phyloP scores from a whole-genome alignment of 2,888 invertebrate genomes.

The Odontocerum albicorne region DNA sequence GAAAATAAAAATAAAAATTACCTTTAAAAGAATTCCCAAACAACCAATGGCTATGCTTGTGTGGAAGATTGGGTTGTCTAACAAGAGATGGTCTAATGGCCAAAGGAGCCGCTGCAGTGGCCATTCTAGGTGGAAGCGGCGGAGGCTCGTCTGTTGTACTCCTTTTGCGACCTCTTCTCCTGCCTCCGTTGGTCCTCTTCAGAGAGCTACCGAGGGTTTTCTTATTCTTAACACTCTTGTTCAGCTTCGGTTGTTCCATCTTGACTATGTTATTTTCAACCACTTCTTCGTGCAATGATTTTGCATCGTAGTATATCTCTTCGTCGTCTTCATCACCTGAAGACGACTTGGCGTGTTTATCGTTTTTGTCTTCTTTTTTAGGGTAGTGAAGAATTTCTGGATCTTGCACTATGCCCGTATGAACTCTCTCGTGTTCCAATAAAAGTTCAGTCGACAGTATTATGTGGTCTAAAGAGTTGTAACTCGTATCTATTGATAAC shows the following conservation, averaged over 20 bases:
- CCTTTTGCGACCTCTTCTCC: constrained; percentile 20
- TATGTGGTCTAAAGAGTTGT: constrained; percentile 45
- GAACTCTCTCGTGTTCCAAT: constrained; percentile 50
- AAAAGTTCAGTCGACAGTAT: constrained; percentile 50
- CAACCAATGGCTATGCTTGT: constrained; percentile 29
- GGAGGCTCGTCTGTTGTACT: constrained; percentile 25
- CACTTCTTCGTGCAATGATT: constrained; percentile 5
- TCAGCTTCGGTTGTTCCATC: constrained; percentile 1
- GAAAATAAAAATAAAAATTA: no score
- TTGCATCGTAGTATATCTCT: constrained; percentile 32
- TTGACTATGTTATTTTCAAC: not conserved
- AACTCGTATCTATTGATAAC: constrained; percentile 42
- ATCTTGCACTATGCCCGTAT: constrained; percentile 41
- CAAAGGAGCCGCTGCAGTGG: constrained; percentile 7
- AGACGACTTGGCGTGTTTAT: not conserved
- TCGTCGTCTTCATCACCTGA: constrained; percentile 15
- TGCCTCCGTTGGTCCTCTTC: constrained; percentile 26
- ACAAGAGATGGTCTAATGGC: constrained; percentile 9
- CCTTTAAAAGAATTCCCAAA: constrained; percentile 33
- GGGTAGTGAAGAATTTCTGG: not conserved
- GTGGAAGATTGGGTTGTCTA: not conserved
- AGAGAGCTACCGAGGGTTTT: constrained; percentile 25
- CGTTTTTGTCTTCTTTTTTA: constrained; percentile 15
- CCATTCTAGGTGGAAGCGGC: constrained; percentile 22
- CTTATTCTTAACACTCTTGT: not conserved